Conservation (phyloP, 2,797 vertebrate genomes). For the Bovichtus variegatus region DNA sequence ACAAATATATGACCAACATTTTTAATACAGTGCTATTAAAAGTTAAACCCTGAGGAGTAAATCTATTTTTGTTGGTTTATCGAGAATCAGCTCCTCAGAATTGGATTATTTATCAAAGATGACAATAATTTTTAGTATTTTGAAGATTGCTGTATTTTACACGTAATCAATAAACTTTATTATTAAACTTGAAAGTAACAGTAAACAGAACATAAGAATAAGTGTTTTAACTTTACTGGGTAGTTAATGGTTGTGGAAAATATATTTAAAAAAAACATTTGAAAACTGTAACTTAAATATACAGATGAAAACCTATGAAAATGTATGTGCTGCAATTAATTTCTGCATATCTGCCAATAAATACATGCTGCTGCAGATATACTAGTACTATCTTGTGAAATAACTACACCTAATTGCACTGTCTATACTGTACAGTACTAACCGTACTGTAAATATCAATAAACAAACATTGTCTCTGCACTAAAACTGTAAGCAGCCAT, state of each 20-base stretch:
- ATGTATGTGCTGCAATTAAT: neutral
- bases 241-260: no score
- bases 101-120: neutral
- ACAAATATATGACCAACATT: no score
- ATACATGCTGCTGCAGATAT: neutral
- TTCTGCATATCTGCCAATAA: neutral
- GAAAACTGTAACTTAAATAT: neutral
- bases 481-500: conserved; percentile 44
- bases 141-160: neutral
- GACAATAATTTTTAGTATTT: no score
- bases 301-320: neutral
- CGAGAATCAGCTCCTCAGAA: neutral
- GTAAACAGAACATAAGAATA: neutral
- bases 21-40: no score
- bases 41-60: no score
- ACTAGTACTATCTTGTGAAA: conserved; percentile 1
- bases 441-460: conserved; percentile 37
- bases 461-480: conserved; percentile 47
- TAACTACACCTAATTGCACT: neutral
- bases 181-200: neutral
- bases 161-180: neutral
- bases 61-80: neutral
- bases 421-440: conserved; percentile 1
- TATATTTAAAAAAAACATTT: neutral
- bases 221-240: neutral